These are phyloP conservation scores for Monoplex corrugatus DNA, from an alignment of 2,888 invertebrate species.

Conservation along the genomic window DNA sequence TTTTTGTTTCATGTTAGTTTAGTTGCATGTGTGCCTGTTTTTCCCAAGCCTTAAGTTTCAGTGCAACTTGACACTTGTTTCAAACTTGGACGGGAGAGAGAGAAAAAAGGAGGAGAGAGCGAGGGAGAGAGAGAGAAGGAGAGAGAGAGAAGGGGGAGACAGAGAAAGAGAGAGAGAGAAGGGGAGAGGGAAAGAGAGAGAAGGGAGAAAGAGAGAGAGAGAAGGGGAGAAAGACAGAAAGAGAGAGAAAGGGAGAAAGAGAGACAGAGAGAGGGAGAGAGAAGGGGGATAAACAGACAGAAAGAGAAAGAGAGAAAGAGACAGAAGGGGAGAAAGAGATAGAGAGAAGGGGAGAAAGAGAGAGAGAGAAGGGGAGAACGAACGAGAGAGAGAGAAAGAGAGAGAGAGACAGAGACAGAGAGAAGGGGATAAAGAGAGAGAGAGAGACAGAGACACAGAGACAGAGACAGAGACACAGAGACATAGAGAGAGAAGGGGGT, in stretches of 20 bases:
- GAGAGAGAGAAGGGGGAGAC: background rate
- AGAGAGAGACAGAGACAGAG: background rate
- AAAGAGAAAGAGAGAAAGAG: too few relatives aligned
- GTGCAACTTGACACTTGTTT: background rate
- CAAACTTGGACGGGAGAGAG: background rate
- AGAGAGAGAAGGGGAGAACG: conserved; percentile 15
- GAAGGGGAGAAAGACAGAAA: background rate
- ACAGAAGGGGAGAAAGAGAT: too few relatives aligned
- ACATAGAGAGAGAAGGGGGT: too few relatives aligned
- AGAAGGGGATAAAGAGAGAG: conserved; percentile 5
- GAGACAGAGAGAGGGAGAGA: too few relatives aligned
- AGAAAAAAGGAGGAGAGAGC: background rate
- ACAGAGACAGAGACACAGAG: conserved; percentile 32
- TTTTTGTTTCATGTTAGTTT: too few relatives aligned
- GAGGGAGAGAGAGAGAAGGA: background rate
- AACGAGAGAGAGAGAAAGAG: background rate
- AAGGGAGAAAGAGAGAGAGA: background rate
- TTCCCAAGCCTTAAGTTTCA: background rate
- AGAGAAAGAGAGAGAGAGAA: background rate
- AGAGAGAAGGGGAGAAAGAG: background rate
- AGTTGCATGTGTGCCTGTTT: too few relatives aligned
- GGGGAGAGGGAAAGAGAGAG: background rate
- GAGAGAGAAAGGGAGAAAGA: too few relatives aligned
- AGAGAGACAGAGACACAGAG: background rate
- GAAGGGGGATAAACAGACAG: too few relatives aligned